phyloP scores from a whole-genome alignment of 1,140 invertebrate species.

The Bombus balteatus region DNA sequence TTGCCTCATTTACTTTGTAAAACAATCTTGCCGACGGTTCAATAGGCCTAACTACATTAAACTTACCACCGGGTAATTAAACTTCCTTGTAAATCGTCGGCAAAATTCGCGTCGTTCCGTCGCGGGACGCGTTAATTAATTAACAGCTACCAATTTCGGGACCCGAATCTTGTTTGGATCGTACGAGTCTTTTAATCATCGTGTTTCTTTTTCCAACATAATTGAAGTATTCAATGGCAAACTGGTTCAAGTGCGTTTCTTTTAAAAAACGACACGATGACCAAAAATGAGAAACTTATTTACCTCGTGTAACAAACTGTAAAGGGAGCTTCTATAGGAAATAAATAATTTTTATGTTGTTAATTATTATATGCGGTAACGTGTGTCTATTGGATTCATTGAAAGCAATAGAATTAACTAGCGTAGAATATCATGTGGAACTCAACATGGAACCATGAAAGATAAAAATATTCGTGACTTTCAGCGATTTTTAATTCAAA shows the following conservation, averaged over 20 bases:
- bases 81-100: constrained; percentile 63
- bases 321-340: too few species aligned
- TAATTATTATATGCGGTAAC: too few species aligned
- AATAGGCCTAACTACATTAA: constrained; percentile 78
- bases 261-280: background rate
- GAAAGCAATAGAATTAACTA: too few species aligned
- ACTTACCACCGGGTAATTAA: constrained; percentile 76
- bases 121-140: constrained; percentile 36
- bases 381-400: too few species aligned
- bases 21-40: constrained; percentile 79
- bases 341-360: too few species aligned
- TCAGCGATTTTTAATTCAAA: too few species aligned
- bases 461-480: too few species aligned
- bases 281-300: background rate
- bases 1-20: constrained; percentile 81
- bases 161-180: background rate
- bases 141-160: background rate
- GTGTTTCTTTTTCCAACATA: background rate
- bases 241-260: background rate
- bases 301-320: background rate
- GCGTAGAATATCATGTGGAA: too few species aligned
- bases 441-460: too few species aligned
- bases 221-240: background rate
- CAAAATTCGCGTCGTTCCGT: background rate
- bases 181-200: background rate